These are phyloP conservation scores for Pyrrhura leucotis DNA, from an alignment of 2,797 vertebrate species.

Conservation along the genomic window DNA sequence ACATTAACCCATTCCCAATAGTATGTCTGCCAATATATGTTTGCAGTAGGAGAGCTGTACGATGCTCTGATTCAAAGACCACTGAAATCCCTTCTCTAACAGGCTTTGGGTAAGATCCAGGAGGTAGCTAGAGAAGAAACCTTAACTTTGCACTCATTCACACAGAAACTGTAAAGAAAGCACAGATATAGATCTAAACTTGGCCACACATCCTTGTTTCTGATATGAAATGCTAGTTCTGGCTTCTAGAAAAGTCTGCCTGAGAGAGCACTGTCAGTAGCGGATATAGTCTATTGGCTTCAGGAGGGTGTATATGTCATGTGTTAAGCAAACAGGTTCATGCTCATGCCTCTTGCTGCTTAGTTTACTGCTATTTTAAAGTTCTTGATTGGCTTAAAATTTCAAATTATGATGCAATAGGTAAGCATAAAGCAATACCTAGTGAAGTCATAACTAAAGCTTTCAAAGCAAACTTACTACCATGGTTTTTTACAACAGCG, in stretches of 20 bases:
- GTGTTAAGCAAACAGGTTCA: neutral
- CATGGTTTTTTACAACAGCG: neutral
- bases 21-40: neutral
- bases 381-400: slow-evolving; percentile 8
- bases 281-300: neutral
- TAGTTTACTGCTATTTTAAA: neutral
- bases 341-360: neutral
- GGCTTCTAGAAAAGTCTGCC: neutral
- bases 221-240: neutral
- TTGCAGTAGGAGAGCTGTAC: neutral
- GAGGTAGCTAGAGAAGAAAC: neutral
- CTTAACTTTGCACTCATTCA: neutral
- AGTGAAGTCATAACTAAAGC: slow-evolving; percentile 36
- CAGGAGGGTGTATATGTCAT: fast-evolving
- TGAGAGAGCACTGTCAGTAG: neutral
- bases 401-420: slow-evolving; percentile 48
- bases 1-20: neutral
- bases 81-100: neutral
- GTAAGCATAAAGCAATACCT: slow-evolving; percentile 46
- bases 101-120: neutral
- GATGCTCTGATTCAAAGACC: neutral
- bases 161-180: neutral
- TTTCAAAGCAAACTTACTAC: slow-evolving; percentile 42
- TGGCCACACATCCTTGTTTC: neutral
- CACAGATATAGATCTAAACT: neutral